Evolutionary conservation across 64 coral and sea anemone genomes (phyloP).

Genomic region (Montipora capricornis): DNA sequence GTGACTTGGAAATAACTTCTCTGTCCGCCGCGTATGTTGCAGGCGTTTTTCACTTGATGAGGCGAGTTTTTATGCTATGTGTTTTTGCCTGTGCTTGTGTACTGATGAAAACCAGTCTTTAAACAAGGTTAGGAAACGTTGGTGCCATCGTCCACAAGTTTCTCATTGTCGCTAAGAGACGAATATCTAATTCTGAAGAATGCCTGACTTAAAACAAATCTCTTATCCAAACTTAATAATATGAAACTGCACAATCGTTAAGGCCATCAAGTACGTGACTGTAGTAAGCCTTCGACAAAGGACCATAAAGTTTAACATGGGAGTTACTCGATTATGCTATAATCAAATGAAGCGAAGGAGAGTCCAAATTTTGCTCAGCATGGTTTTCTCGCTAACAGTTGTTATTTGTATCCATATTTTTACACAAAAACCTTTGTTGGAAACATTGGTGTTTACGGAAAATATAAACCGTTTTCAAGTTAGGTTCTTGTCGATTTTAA

Average conservation of each 20-base stretch:
- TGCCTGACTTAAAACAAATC: background rate
- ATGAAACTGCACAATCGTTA: background rate
- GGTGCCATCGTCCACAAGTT: no score
- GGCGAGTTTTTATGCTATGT: no score
- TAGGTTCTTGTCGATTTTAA: background rate
- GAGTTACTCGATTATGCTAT: constrained; percentile 9
- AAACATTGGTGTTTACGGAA: background rate
- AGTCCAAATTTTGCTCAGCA: background rate
- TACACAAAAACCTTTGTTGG: background rate
- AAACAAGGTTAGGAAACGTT: no score
- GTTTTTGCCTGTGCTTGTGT: no score
- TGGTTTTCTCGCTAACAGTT: background rate
- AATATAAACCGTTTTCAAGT: background rate
- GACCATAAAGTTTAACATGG: background rate
- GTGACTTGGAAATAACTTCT: no score
- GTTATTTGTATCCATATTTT: background rate
- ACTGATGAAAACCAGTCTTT: no score
- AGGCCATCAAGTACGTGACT: background rate
- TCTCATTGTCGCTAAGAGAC: background rate
- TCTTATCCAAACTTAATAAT: background rate
- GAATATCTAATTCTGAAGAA: background rate
- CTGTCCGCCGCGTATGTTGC: no score
- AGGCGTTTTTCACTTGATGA: no score
- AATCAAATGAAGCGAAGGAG: constrained; percentile 17
- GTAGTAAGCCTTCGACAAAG: background rate